phyloP scores from a whole-genome alignment of 37 sponge, comb jelly and placozoan genomes.

The Corticium candelabrum region DNA sequence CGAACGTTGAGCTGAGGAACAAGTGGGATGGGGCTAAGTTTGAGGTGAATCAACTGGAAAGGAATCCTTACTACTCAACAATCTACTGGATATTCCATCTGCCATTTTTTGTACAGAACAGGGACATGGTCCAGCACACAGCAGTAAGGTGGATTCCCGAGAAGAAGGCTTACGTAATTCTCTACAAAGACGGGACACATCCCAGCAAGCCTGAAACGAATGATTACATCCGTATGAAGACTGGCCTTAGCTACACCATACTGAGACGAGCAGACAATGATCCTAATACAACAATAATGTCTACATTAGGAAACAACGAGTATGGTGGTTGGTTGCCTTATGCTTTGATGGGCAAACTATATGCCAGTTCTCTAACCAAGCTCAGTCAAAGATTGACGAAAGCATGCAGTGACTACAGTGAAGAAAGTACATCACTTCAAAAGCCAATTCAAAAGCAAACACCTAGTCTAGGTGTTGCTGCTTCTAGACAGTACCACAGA shows the following conservation, averaged over 20 bases:
- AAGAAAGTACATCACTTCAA: too few species aligned
- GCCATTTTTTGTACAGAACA: neutral
- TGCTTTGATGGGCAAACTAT: neutral
- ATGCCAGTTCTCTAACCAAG: neutral
- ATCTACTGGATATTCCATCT: neutral
- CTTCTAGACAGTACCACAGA: too few species aligned
- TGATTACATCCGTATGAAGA: neutral
- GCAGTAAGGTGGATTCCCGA: neutral
- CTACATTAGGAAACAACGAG: neutral
- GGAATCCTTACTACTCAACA: neutral
- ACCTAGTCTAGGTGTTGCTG: too few species aligned
- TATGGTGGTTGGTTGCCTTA: neutral
- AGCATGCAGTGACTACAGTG: too few species aligned
- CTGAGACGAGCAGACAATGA: neutral
- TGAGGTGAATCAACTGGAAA: neutral
- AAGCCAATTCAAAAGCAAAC: too few species aligned
- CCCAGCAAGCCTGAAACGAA: neutral
- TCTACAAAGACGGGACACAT: neutral
- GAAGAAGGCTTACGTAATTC: neutral
- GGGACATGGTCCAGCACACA: neutral
- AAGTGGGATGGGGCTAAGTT: neutral
- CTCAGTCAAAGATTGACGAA: neutral
- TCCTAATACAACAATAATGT: neutral
- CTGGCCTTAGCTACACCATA: neutral
- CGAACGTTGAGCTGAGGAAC: neutral